phyloP scores from a whole-genome alignment of 1,140 invertebrate species.

The Oryctes rhinoceros region DNA sequence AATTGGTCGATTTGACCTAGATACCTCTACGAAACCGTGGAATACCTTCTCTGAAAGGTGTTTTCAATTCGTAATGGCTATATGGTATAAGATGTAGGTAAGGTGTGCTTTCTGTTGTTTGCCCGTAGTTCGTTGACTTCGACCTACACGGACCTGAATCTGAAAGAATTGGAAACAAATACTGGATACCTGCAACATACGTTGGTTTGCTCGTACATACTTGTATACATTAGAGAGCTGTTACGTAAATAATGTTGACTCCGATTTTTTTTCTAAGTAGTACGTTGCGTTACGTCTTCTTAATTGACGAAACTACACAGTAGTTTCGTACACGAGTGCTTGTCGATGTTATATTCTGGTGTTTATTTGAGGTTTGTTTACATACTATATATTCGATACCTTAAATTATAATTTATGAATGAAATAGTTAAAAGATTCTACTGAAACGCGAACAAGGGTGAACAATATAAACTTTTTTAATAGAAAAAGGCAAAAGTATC shows the following conservation, averaged over 20 bases:
- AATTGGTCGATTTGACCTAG: not conserved
- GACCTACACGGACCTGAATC: slow-evolving; percentile 7
- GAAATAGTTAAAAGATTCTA: too few species aligned
- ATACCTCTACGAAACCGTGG: slow-evolving; percentile 17
- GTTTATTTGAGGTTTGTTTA: not conserved
- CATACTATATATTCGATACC: too few species aligned
- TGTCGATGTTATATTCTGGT: not conserved
- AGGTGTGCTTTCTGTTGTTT: not conserved
- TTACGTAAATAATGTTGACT: not conserved
- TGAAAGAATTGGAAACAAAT: not conserved
- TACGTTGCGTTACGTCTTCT: not conserved
- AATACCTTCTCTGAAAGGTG: not conserved
- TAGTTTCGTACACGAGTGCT: not conserved
- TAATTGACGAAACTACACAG: not conserved
- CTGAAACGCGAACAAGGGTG: too few species aligned
- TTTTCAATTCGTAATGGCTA: not conserved
- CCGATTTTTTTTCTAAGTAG: not conserved
- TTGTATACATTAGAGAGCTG: not conserved
- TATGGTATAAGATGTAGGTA: slow-evolving; percentile 9
- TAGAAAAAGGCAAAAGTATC: too few species aligned
- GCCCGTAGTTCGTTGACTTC: slow-evolving; percentile 9
- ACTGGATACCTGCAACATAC: not conserved
- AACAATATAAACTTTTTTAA: too few species aligned
- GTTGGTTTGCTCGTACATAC: not conserved
- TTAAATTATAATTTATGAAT: too few species aligned